Evolutionary conservation across 2,888 invertebrate species (phyloP).

Genomic region (Pollenia griseotomentosa): DNA sequence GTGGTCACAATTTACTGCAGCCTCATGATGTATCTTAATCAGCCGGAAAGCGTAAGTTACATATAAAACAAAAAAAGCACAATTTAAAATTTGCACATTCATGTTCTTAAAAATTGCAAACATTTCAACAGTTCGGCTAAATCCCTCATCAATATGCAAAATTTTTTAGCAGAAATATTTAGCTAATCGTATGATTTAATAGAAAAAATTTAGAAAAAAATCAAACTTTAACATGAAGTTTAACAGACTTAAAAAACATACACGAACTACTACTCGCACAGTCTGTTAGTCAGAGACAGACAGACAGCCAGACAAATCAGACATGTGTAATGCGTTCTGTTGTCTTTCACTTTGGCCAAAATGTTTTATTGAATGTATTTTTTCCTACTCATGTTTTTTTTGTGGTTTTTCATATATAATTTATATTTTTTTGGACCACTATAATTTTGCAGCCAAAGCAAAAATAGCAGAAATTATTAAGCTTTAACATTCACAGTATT

Average conservation of each 20-base stretch:
- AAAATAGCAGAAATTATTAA: constrained; percentile 41
- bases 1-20: constrained; percentile 27
- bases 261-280: neutral
- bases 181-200: neutral
- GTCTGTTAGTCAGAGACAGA: constrained; percentile 1
- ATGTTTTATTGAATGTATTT: constrained; percentile 40
- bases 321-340: constrained; percentile 62
- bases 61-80: neutral
- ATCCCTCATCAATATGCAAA: constrained; percentile 37
- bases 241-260: constrained; percentile 27
- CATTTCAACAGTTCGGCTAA: neutral
- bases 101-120: constrained; percentile 3
- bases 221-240: constrained; percentile 47
- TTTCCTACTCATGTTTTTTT: neutral
- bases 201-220: neutral
- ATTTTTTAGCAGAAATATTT: constrained; percentile 6
- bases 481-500: constrained; percentile 50
- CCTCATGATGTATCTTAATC: constrained; percentile 37
- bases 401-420: constrained; percentile 33
- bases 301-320: neutral
- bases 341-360: constrained; percentile 58
- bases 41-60: neutral
- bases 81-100: constrained; percentile 1
- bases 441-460: constrained; percentile 43
- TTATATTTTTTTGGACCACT: constrained; percentile 41